Base-by-base conservation (phyloP, 2,888 invertebrate species). In the Cephus sareptanus region DNA sequence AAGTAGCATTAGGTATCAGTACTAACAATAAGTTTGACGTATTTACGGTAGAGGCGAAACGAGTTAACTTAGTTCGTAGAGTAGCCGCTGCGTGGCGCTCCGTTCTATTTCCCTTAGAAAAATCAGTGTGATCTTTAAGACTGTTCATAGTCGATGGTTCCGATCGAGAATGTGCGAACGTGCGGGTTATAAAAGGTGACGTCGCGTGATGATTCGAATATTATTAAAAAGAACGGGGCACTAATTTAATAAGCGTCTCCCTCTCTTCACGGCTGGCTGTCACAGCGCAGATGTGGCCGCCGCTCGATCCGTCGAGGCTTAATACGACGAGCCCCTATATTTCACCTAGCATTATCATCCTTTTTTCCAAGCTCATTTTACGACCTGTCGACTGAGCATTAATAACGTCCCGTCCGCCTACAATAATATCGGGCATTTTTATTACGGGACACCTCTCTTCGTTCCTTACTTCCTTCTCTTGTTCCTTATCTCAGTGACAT, bases 301-400 rank as follows among this genome's bases (percentile, higher is more conserved):
- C 78, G 71, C 75, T 33, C 78, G 81, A 82, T 82, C 80, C 78
- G 80, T 75, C 78, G 74, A 77, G 79, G 82, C 82, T 82, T 82
- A 82, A 82, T 82, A 81, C 79, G 82, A 56, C 83, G 83, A 83
- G 82, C 83, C 81, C 85, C 85, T 83, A 87, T 88, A 88, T 86
- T 87, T 87, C 87, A 87, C 84, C 81, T 82, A 83, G 87, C 84
- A 87, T 88, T 88, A 88, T 88, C 87, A 84, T 87, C 87, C 81
- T 85, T 85, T 87, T 85, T 85, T 85, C 79, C 81, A 78, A 81
- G 85, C 86, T 87, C 84, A 83, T 86, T 88, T 87, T 87, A 88
- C 87, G 88, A 88, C 85, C 87, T 88, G 87, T 85, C 87, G 87
- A 87, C 86, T 88, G 85, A 86, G 85, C 87, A 85, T 87, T 88